A percentile compares a stretch with the other conserved stretches of the same genome.
These are phyloP conservation scores for Pseudois nayaur DNA, from an alignment of 2,113 vertebrate genomes.

Conservation along the genomic window DNA sequence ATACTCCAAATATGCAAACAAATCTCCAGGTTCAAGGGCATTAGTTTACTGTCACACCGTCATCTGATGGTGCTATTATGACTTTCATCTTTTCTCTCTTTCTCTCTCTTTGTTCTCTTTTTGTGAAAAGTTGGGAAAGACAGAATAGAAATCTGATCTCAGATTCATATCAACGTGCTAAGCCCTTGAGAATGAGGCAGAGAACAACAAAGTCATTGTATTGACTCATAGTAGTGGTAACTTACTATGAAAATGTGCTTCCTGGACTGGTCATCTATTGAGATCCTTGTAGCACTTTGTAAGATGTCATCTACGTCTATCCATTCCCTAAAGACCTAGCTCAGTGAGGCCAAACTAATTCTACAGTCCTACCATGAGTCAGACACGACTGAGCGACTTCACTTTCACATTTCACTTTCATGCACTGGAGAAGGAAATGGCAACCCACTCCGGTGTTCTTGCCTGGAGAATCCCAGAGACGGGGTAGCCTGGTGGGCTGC, in stretches of 20 bases:
- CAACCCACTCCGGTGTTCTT: too few relatives aligned
- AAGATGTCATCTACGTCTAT: not conserved
- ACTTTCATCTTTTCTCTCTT: not conserved
- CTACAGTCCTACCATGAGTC: rapidly evolving
- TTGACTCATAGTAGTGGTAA: too few relatives aligned
- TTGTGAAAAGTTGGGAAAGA: not conserved
- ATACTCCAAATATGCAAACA: not conserved
- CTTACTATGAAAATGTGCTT: not conserved
- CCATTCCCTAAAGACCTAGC: not conserved
- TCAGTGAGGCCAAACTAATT: rapidly evolving
- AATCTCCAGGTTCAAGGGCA: not conserved
- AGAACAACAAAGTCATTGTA: not conserved
- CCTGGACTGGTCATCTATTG: too few relatives aligned
- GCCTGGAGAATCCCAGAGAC: too few relatives aligned
- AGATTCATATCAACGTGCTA: not conserved
- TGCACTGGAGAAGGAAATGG: too few relatives aligned
- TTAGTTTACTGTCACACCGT: not conserved
- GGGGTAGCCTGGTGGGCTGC: too few relatives aligned
- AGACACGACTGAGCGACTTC: too few relatives aligned
- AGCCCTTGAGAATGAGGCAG: not conserved
- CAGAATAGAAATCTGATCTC: not conserved
- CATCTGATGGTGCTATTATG: not conserved
- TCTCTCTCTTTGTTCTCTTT: not conserved
- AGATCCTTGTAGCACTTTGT: not conserved
- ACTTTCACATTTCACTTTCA: too few relatives aligned